A percentile compares a stretch with the other conserved stretches of the same genome.
These are phyloP conservation scores for Zingel zingel DNA, from an alignment of 2,113 vertebrate species.

Conservation along the genomic window DNA sequence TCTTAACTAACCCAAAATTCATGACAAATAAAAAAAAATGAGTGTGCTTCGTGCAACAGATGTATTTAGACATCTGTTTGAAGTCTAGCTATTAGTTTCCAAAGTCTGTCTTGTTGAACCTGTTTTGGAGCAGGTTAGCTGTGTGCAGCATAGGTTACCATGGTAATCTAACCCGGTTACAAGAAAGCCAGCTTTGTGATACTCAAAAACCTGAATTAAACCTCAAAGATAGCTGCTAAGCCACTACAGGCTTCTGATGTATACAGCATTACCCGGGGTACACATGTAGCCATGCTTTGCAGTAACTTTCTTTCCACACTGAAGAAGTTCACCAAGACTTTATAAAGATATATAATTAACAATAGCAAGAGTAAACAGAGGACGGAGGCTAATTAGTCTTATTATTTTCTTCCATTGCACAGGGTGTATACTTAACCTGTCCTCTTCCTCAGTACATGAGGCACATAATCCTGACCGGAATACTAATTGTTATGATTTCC, in stretches of 20 bases:
- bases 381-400: constrained; percentile 53
- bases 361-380: constrained; percentile 49
- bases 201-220: neutral
- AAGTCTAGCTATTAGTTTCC: neutral
- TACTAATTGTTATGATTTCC: constrained; percentile 61
- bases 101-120: neutral
- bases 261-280: neutral
- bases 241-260: neutral
- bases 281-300: neutral
- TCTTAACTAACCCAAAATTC: too few species aligned
- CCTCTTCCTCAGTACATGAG: constrained; percentile 45
- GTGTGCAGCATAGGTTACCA: neutral
- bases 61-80: too few species aligned
- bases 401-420: constrained; percentile 58
- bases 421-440: constrained; percentile 66
- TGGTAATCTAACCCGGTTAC: neutral
- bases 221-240: neutral
- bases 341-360: constrained; percentile 35
- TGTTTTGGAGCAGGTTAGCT: neutral
- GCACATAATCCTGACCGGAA: constrained; percentile 49
- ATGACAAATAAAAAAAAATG: too few species aligned
- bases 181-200: neutral
- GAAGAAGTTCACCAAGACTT: constrained; percentile 32
- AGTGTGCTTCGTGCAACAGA: too few species aligned
- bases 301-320: constrained; percentile 28